Percentiles rank a stretch among this genome's conserved stretches.
Evolutionary conservation across 64 coral and sea anemone genomes (phyloP).

Genomic region (Platygyra sinensis): DNA sequence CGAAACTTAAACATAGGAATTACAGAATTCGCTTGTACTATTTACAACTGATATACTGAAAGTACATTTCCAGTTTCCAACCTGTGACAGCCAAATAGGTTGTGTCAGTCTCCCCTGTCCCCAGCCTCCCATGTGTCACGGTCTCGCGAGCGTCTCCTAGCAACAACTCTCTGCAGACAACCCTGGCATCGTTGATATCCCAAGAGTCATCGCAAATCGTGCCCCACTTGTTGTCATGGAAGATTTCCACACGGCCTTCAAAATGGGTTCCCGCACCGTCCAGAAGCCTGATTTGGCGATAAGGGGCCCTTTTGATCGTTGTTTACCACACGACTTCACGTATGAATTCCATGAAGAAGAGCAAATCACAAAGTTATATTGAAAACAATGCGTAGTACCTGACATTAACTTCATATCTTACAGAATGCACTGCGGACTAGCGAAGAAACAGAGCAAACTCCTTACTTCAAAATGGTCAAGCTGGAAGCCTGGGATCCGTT

Average conservation of each 20-base stretch:
- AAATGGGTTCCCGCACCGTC: slow-evolving; percentile 43
- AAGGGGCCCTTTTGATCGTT: slow-evolving; percentile 56
- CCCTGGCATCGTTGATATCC: slow-evolving; percentile 75
- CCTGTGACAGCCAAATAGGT: slow-evolving; percentile 47
- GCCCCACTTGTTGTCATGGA: slow-evolving; percentile 70
- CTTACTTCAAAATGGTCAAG: too few species aligned
- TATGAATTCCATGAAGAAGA: background rate
- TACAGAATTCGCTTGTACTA: too few species aligned
- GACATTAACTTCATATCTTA: too few species aligned
- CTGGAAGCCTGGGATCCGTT: too few species aligned
- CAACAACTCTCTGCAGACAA: slow-evolving; percentile 80
- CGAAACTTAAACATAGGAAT: too few species aligned
- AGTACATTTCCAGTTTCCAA: background rate
- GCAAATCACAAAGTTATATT: background rate
- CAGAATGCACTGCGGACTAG: too few species aligned
- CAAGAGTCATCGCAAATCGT: slow-evolving; percentile 87
- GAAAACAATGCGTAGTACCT: background rate
- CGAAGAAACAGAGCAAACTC: too few species aligned
- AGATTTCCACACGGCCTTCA: slow-evolving; percentile 82
- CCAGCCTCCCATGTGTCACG: slow-evolving; percentile 26
- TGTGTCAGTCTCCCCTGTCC: slow-evolving; percentile 8
- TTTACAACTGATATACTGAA: background rate
- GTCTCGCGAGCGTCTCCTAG: slow-evolving; percentile 63
- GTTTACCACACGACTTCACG: slow-evolving; percentile 17
- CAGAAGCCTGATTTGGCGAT: slow-evolving; percentile 43